phyloP scores from a whole-genome alignment of 2,113 vertebrate genomes.

The Rhea americana region DNA sequence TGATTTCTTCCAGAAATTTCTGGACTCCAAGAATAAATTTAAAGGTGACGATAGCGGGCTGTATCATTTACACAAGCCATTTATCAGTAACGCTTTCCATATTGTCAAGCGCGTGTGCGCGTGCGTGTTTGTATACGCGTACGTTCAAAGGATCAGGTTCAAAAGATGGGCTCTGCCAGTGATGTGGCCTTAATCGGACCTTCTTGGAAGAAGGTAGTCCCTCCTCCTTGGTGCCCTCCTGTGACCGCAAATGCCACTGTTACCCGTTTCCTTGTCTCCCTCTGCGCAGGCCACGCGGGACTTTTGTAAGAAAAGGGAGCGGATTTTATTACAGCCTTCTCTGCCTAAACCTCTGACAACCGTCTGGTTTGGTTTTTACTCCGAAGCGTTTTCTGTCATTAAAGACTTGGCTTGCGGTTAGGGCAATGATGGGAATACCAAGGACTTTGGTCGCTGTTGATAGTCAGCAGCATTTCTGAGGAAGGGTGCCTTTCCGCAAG shows the following conservation, averaged over 20 bases:
- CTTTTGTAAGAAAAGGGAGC: neutral
- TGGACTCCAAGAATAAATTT: neutral
- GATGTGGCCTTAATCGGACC: conserved; percentile 30
- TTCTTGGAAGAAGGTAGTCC: conserved; percentile 9
- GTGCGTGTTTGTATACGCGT: conserved; percentile 5
- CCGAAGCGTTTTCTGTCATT: neutral
- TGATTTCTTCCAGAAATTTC: conserved; percentile 50
- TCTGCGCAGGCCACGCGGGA: neutral
- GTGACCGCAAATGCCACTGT: neutral
- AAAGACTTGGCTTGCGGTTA: neutral
- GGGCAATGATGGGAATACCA: neutral
- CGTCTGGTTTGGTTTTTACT: neutral
- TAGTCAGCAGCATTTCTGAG: neutral
- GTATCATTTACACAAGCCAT: conserved; percentile 37
- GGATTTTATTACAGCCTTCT: neutral
- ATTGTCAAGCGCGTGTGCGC: conserved; percentile 11
- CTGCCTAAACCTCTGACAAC: neutral
- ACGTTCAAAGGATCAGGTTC: conserved; percentile 24
- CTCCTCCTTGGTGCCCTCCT: neutral
- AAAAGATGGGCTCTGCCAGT: conserved; percentile 23
- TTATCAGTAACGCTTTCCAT: conserved; percentile 41
- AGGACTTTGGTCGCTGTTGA: neutral
- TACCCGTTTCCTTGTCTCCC: neutral
- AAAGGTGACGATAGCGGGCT: neutral
- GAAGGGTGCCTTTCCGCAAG: neutral